Base-by-base conservation (phyloP, 2,797 vertebrate species). In the Lophotriccus pileatus region DNA sequence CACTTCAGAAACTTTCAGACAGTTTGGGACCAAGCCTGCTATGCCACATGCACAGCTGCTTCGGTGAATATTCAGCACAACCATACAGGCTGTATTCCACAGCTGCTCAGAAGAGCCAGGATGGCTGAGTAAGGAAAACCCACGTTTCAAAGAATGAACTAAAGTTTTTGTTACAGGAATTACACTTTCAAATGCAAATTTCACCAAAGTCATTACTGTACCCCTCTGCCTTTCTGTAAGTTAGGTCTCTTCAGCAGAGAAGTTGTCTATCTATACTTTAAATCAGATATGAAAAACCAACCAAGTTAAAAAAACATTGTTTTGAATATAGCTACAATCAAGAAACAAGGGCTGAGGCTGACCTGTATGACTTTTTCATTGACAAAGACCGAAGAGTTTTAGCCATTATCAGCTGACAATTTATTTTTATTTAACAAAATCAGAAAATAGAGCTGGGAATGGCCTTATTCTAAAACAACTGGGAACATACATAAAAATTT, bases 61-160 rank as follows among this genome's bases (percentile, higher is more conserved):
- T 77, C 18, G 34, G 23, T 27, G 9, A 60, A 25, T 60, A 72
- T 12, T 72, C 25, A 78, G 53, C 58, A 84, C 52, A 41, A 2
- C 20, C 70, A 32, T 27, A 76, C 58, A 41, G 2, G 0, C 56
- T 37, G 1, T 27, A 27, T 58, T 59, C 32, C 87, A 86, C 66
- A 90, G 81, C 52, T 91, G 37, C 76, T 85, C 60, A 76, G 44
- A n/a, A 85, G 80, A 94, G n/a, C 22, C 6, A 50, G 11, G 20
- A 43, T 2, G 5, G 68, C 50, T 87, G 13, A 73, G 24, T 21
- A 62, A 10, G 27, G 10, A 58, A 80, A 58, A 30, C 4, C 4
- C 44, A 24, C 20, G 43, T 78, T 43, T 81, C 49, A n/a, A 73
- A 76, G 17, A 75, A 56, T 1, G 1, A 81, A 47, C 37, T 58